phyloP scores from a whole-genome alignment of 2,888 invertebrate genomes.

The Pristionchus mayeri region DNA sequence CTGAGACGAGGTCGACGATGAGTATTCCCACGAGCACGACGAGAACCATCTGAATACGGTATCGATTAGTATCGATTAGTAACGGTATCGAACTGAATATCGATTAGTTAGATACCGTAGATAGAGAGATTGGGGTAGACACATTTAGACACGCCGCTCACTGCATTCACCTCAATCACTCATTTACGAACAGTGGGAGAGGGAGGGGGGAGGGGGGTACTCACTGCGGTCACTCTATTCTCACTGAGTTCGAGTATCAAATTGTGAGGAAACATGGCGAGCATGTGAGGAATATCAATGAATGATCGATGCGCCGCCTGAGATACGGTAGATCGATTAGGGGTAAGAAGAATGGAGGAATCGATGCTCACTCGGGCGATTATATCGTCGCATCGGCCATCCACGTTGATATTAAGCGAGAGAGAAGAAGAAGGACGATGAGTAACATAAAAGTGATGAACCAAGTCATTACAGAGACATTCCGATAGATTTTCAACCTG shows the following conservation, averaged over 20 bases:
- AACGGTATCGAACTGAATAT: background rate
- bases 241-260: slow-evolving; percentile 33
- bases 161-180: slow-evolving; percentile 25
- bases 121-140: background rate
- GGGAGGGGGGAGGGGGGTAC: background rate
- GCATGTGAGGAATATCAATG: slow-evolving; percentile 22
- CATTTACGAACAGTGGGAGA: background rate
- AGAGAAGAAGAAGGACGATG: slow-evolving; percentile 25
- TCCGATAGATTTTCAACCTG: slow-evolving; percentile 50
- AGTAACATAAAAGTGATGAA: slow-evolving; percentile 18
- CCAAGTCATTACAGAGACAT: slow-evolving; percentile 38
- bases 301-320: slow-evolving; percentile 15
- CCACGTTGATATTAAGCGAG: slow-evolving; percentile 18
- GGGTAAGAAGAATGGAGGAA: background rate
- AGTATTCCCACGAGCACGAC: background rate
- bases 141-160: background rate
- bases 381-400: slow-evolving; percentile 36
- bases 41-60: slow-evolving; percentile 26
- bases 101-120: background rate
- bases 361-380: background rate
- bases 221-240: slow-evolving; percentile 9
- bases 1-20: slow-evolving; percentile 30
- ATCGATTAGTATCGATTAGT: background rate
- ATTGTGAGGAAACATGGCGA: slow-evolving; percentile 13
- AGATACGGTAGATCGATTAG: slow-evolving; percentile 11